These are phyloP conservation scores for Notospermus geniculatus DNA, from an alignment of 1,140 invertebrate species.

Conservation along the genomic window DNA sequence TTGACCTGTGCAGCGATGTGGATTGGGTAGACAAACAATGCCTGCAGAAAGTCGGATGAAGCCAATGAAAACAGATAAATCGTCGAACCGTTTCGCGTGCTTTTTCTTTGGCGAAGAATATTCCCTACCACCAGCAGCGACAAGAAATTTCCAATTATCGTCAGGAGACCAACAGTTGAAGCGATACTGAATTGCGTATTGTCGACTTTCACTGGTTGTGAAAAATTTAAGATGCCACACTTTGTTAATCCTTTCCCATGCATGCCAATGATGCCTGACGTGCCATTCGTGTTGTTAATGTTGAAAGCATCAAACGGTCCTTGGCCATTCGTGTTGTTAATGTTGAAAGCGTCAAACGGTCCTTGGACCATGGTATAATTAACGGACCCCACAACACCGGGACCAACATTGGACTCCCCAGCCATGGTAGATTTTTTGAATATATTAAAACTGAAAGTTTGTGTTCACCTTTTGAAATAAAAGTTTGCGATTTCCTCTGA, in stretches of 20 bases:
- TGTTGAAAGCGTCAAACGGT: too few species aligned
- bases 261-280: too few species aligned
- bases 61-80: slow-evolving; percentile 6
- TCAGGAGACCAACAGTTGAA: background rate
- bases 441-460: too few species aligned
- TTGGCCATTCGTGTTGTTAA: too few species aligned
- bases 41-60: slow-evolving; percentile 1
- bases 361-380: too few species aligned
- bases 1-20: background rate
- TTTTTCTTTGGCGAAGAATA: background rate
- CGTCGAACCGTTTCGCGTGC: slow-evolving; percentile 4
- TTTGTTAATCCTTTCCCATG: background rate
- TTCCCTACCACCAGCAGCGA: background rate
- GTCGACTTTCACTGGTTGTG: background rate
- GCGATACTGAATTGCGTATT: slow-evolving; percentile 4
- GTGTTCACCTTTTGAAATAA: too few species aligned
- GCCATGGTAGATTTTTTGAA: too few species aligned
- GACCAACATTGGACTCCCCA: too few species aligned
- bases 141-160: slow-evolving; percentile 3
- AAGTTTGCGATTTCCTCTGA: too few species aligned
- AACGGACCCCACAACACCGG: too few species aligned
- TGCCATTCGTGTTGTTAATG: too few species aligned
- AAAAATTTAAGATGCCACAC: background rate
- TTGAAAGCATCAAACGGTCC: too few species aligned
- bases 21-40: slow-evolving; percentile 4